phyloP scores from a whole-genome alignment of 2,113 vertebrate species.

The Amphiprion percula region DNA sequence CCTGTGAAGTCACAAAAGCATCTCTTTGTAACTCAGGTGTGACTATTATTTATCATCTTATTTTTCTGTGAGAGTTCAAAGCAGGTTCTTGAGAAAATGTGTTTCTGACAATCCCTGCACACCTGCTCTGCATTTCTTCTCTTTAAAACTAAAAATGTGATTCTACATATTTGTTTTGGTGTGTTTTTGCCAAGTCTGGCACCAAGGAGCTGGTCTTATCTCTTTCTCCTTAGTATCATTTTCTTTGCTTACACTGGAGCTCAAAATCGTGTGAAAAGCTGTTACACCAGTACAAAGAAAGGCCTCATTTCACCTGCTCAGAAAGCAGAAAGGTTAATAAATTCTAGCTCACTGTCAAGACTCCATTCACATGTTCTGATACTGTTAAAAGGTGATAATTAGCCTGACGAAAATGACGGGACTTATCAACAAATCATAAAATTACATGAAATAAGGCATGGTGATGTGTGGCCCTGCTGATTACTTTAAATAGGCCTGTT shows the following conservation, averaged over 20 bases:
- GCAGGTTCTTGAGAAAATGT: slow-evolving; percentile 1
- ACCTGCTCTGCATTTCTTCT: background rate
- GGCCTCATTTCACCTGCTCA: background rate
- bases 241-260: background rate
- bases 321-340: slow-evolving; percentile 1
- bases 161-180: background rate
- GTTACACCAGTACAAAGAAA: background rate
- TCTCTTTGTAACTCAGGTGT: background rate
- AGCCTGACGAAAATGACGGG: slow-evolving; percentile 13
- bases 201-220: background rate
- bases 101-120: background rate
- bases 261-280: background rate
- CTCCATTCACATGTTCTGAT: slow-evolving; percentile 38
- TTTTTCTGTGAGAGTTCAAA: slow-evolving; percentile 18
- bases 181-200: background rate
- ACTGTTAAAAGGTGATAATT: slow-evolving; percentile 62
- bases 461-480: slow-evolving; percentile 34
- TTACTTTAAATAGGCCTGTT: slow-evolving; percentile 34
- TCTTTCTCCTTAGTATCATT: background rate
- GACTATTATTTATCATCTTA: background rate
- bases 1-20: slow-evolving; percentile 8
- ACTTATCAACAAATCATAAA: slow-evolving; percentile 48
- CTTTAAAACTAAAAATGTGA: background rate
- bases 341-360: background rate
- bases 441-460: slow-evolving; percentile 9